These are phyloP conservation scores for Andrena minutula DNA, from an alignment of 2,888 invertebrate genomes.

Conservation along the genomic window DNA sequence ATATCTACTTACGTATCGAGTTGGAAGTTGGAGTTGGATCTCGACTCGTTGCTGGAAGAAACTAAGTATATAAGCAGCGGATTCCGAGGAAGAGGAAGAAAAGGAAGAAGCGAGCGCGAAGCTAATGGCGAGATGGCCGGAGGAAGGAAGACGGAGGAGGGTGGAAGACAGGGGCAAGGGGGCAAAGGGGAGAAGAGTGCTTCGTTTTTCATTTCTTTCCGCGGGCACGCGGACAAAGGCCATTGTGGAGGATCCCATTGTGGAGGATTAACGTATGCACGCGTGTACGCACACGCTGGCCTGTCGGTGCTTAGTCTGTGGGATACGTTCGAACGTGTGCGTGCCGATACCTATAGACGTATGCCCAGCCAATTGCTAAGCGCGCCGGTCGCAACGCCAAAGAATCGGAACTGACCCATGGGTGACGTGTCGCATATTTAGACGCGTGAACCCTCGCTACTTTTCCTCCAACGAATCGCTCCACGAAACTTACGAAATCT, in stretches of 20 bases:
- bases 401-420: constrained; percentile 80
- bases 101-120: not conserved
- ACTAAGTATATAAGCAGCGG: not conserved
- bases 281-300: constrained; percentile 57
- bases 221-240: constrained; percentile 80
- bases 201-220: constrained; percentile 81
- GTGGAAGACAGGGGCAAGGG: not conserved
- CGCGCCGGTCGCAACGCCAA: constrained; percentile 66
- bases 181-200: constrained; percentile 39
- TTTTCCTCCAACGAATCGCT: not conserved
- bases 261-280: constrained; percentile 79
- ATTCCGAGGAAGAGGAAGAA: not conserved
- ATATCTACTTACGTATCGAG: too few species aligned
- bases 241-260: constrained; percentile 81
- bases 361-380: constrained; percentile 19
- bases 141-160: constrained; percentile 1
- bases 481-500: not conserved
- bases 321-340: constrained; percentile 26
- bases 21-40: too few species aligned
- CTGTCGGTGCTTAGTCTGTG: constrained; percentile 30
- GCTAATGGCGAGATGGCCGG: not conserved
- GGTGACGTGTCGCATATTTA: constrained; percentile 81
- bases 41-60: not conserved
- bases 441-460: constrained; percentile 78
- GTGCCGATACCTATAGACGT: constrained; percentile 41